phyloP scores from a whole-genome alignment of 2,888 invertebrate genomes.

The Drosophila setosimentum region DNA sequence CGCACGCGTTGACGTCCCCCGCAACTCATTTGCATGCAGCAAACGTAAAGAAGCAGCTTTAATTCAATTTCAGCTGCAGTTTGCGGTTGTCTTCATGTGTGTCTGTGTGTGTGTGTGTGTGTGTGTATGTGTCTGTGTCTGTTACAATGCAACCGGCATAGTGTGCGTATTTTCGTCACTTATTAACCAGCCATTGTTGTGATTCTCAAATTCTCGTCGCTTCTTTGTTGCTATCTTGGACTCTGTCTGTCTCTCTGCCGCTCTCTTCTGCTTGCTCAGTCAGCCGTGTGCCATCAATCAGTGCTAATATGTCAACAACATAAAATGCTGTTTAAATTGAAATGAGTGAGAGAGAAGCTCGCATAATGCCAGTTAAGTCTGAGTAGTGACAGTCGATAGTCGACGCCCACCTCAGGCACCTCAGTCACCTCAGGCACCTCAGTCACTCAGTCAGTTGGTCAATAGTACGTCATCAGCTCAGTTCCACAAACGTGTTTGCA shows the following conservation, averaged over 20 bases:
- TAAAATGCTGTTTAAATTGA: constrained; percentile 39
- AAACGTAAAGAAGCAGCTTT: constrained; percentile 68
- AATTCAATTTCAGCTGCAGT: constrained; percentile 69
- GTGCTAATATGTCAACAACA: constrained; percentile 68
- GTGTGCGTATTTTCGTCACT: constrained; percentile 36
- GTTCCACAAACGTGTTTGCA: constrained; percentile 43
- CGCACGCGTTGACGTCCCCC: constrained; percentile 60
- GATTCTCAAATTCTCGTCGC: constrained; percentile 9
- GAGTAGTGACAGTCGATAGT: constrained; percentile 37
- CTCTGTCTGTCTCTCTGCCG: not conserved
- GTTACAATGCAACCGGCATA: constrained; percentile 3
- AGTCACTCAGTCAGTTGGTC: constrained; percentile 45
- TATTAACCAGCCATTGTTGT: constrained; percentile 69
- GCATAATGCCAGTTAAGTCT: constrained; percentile 75
- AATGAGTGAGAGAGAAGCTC: constrained; percentile 31
- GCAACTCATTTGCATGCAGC: constrained; percentile 73
- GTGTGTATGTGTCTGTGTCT: not conserved
- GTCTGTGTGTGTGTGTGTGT: constrained; percentile 13
- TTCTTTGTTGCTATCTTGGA: constrained; percentile 3
- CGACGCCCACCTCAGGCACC: constrained; percentile 51
- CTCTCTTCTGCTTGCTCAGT: not conserved
- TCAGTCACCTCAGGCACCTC: constrained; percentile 22
- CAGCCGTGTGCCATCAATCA: constrained; percentile 55
- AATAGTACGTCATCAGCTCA: constrained; percentile 48
- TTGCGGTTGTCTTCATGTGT: not conserved